A percentile compares a stretch with the other conserved stretches of the same genome.
These are phyloP conservation scores for Anaspis maculata DNA, from an alignment of 2,888 invertebrate species.

Conservation along the genomic window DNA sequence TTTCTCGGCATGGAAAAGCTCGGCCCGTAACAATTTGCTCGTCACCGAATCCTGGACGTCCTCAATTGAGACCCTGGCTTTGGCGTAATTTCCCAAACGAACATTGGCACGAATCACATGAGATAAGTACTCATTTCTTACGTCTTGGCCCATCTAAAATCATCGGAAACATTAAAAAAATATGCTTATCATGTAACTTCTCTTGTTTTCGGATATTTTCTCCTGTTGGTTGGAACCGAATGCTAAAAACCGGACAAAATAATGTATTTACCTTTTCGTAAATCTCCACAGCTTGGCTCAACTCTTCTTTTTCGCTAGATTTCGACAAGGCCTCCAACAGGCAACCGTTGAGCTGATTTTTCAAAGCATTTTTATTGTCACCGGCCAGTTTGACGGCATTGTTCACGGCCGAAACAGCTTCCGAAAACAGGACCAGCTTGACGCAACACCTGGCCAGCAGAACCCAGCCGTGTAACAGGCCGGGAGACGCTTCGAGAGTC, in stretches of 20 bases:
- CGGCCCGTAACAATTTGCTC: conserved; percentile 45
- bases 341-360: conserved; percentile 28
- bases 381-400: conserved; percentile 37
- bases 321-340: conserved; percentile 40
- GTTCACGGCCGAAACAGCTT: conserved; percentile 41
- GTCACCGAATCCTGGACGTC: no score
- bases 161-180: no score
- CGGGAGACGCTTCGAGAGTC: conserved; percentile 27
- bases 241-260: no score
- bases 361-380: conserved; percentile 25
- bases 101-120: conserved; percentile 36
- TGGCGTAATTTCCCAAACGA: conserved; percentile 34
- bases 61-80: background rate
- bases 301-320: conserved; percentile 44
- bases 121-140: conserved; percentile 16
- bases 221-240: no score
- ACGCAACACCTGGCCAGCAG: conserved; percentile 44
- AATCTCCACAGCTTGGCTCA: conserved; percentile 33
- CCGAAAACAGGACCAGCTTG: conserved; percentile 45
- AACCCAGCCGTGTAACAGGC: conserved; percentile 43
- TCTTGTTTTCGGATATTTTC: no score
- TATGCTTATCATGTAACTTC: no score
- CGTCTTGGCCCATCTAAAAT: no score
- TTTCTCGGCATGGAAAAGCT: conserved; percentile 44
- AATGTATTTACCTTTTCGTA: conserved; percentile 38